phyloP scores from a whole-genome alignment of 2,113 vertebrate species.

The Toxostoma redivivum region DNA sequence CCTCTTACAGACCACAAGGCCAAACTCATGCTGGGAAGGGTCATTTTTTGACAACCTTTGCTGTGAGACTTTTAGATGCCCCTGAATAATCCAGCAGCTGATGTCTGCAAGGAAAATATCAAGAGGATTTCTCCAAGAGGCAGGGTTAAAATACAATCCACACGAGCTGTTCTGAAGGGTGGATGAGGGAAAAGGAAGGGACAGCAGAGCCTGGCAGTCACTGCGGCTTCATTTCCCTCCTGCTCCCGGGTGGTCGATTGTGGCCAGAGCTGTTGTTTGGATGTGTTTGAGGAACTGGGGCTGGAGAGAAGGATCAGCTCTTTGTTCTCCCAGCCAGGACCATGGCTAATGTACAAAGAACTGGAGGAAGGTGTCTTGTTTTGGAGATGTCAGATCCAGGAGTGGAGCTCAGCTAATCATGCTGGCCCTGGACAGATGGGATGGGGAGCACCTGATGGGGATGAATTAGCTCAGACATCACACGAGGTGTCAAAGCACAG shows the following conservation, averaged over 20 bases:
- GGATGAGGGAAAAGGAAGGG: background rate
- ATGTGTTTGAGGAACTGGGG: background rate
- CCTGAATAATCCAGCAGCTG: background rate
- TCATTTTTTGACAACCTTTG: background rate
- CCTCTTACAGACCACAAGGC: background rate
- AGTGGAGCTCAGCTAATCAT: background rate
- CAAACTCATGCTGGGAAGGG: background rate
- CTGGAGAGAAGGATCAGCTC: background rate
- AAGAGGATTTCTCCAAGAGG: background rate
- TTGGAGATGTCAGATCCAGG: background rate
- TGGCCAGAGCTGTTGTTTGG: background rate
- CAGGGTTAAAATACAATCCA: background rate
- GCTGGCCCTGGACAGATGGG: background rate
- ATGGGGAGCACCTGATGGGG: background rate
- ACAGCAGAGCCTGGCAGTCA: background rate
- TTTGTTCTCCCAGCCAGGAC: constrained; percentile 36
- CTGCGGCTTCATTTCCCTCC: background rate
- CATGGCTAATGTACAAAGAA: background rate
- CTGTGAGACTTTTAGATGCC: background rate
- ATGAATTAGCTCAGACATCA: background rate
- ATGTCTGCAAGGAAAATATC: background rate
- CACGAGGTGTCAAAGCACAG: background rate
- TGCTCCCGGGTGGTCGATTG: background rate
- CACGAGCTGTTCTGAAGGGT: background rate
- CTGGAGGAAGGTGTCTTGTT: background rate